Conservation (phyloP, 2,113 vertebrate species). For the Drymodes brunneopygia region DNA sequence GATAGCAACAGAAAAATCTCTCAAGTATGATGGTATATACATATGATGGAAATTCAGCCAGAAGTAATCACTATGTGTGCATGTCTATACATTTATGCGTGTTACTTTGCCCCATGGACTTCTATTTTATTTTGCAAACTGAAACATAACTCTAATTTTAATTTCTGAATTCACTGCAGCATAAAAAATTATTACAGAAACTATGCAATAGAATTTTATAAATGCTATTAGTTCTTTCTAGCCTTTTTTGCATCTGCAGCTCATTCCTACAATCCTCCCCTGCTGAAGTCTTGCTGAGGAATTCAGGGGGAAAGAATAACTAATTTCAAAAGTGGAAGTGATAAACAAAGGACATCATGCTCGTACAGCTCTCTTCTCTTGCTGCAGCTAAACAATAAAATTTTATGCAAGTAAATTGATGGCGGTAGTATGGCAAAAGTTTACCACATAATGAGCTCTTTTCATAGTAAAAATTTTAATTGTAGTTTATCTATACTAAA, state of each 20-base stretch:
- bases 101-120: neutral
- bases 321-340: neutral
- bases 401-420: neutral
- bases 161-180: neutral
- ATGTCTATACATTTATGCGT: neutral
- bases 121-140: neutral
- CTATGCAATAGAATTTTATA: neutral
- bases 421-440: neutral
- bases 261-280: neutral
- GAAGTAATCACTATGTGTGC: neutral
- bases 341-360: neutral
- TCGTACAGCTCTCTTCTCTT: neutral
- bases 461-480: neutral
- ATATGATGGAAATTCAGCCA: neutral
- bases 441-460: neutral
- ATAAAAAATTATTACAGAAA: neutral
- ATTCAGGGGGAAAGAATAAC: neutral
- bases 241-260: neutral
- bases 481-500: neutral
- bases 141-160: neutral
- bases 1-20: neutral
- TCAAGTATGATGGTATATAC: neutral
- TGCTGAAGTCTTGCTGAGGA: neutral
- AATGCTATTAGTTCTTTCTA: neutral
- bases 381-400: neutral